phyloP scores from a whole-genome alignment of 2,888 invertebrate species.

The Prosapia bicincta region DNA sequence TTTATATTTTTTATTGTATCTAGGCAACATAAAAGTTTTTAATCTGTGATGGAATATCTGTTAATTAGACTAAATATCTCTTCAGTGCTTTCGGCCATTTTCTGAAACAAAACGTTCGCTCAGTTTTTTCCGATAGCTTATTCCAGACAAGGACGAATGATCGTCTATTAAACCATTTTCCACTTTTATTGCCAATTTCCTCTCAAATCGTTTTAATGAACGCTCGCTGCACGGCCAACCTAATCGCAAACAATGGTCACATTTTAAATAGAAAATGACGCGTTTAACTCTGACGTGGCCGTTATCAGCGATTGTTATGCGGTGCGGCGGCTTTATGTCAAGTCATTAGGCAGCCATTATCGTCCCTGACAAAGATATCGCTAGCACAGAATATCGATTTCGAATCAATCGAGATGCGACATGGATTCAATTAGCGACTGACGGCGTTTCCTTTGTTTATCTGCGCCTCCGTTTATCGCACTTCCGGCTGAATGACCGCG shows the following conservation, averaged over 20 bases:
- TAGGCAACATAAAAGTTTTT: too few relatives aligned
- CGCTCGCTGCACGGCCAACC: neutral
- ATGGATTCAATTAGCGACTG: slow-evolving; percentile 22
- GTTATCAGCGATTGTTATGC: neutral
- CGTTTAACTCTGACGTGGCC: neutral
- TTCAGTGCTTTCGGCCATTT: too few relatives aligned
- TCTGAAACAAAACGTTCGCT: too few relatives aligned
- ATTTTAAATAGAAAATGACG: neutral
- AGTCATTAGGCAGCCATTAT: slow-evolving; percentile 14
- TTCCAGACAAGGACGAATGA: too few relatives aligned
- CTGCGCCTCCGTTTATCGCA: slow-evolving; percentile 12
- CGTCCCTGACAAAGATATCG: slow-evolving; percentile 19
- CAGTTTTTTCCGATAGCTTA: too few relatives aligned
- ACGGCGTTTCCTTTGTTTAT: slow-evolving; percentile 10
- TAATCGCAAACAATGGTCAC: neutral
- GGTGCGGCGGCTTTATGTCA: neutral
- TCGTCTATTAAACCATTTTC: neutral
- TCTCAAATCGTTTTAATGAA: neutral
- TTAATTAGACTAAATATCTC: too few relatives aligned
- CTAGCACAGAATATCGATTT: slow-evolving; percentile 15
- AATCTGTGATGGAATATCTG: too few relatives aligned
- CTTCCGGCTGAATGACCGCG: neutral
- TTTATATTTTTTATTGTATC: too few relatives aligned
- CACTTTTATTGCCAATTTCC: neutral
- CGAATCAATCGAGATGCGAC: slow-evolving; percentile 26